phyloP scores from a whole-genome alignment of 2,797 vertebrate genomes.

The Dendrocincla tyrannina region DNA sequence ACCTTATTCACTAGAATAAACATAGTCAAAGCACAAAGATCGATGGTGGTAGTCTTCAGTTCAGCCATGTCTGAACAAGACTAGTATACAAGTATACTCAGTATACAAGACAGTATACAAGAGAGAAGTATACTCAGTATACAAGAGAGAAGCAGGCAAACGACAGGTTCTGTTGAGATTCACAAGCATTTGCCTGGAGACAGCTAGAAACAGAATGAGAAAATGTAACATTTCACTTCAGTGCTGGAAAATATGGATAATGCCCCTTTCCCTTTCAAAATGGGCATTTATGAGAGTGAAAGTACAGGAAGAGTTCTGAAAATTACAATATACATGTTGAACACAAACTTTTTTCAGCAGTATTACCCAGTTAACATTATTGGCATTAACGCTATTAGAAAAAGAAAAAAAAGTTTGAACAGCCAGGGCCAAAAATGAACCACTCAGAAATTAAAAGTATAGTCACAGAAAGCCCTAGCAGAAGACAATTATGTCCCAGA shows the following conservation, averaged over 20 bases:
- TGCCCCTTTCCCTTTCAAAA: background rate
- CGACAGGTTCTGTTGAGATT: background rate
- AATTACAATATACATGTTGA: background rate
- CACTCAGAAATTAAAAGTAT: constrained; percentile 43
- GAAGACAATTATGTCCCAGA: background rate
- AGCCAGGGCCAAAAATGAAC: background rate
- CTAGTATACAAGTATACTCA: no score
- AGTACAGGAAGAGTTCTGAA: background rate
- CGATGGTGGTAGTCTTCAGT: background rate
- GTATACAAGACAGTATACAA: background rate
- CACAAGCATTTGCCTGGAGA: background rate
- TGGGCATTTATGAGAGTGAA: background rate
- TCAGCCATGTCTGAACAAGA: background rate
- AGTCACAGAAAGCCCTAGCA: constrained; percentile 13
- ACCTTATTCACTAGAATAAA: background rate
- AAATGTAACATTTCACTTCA: background rate
- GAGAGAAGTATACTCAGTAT: background rate
- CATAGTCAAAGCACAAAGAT: background rate
- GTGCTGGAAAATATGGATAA: background rate
- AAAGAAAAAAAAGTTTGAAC: background rate
- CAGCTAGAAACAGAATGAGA: background rate
- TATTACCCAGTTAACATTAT: background rate
- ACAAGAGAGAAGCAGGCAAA: background rate
- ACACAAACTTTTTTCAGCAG: background rate
- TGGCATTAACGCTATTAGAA: background rate